Evolutionary conservation across 2,888 invertebrate species (phyloP).

Genomic region (Drosophila robusta): DNA sequence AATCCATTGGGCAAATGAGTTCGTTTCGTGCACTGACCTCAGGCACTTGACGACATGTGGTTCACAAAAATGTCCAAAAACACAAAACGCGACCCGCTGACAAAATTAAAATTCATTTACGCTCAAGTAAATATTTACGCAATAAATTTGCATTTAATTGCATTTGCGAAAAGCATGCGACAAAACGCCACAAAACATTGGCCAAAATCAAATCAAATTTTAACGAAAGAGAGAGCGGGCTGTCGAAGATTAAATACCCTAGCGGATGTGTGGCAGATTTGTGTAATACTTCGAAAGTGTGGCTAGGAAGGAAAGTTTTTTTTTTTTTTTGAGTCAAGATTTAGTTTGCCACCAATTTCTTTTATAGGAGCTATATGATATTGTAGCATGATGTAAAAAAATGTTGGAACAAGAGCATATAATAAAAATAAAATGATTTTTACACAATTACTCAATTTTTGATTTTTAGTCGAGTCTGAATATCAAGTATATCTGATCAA

Average conservation of each 20-base stretch:
- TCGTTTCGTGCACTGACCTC: conserved; percentile 50
- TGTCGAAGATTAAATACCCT: conserved; percentile 1
- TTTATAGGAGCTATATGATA: too few relatives aligned
- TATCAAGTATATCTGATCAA: too few relatives aligned
- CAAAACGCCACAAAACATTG: conserved; percentile 61
- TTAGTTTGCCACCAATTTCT: too few relatives aligned
- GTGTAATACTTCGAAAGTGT: neutral
- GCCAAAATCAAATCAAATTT: conserved; percentile 72
- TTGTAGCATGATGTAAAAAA: too few relatives aligned
- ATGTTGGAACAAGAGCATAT: too few relatives aligned
- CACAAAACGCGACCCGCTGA: conserved; percentile 35
- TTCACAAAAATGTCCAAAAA: conserved; percentile 41
- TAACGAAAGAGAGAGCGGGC: neutral
- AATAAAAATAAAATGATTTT: too few relatives aligned
- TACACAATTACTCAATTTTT: too few relatives aligned
- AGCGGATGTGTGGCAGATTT: too few relatives aligned
- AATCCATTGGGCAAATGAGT: neutral
- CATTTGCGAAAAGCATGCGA: conserved; percentile 57
- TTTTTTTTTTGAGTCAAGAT: too few relatives aligned
- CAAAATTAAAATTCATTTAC: conserved; percentile 80
- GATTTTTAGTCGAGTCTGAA: too few relatives aligned
- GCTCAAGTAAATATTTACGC: conserved; percentile 81
- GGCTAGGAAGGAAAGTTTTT: too few relatives aligned
- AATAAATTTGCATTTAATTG: conserved; percentile 80
- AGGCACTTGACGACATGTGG: conserved; percentile 44